Conservation (phyloP, 1,140 invertebrate species). For the Heterodera carotae region DNA sequence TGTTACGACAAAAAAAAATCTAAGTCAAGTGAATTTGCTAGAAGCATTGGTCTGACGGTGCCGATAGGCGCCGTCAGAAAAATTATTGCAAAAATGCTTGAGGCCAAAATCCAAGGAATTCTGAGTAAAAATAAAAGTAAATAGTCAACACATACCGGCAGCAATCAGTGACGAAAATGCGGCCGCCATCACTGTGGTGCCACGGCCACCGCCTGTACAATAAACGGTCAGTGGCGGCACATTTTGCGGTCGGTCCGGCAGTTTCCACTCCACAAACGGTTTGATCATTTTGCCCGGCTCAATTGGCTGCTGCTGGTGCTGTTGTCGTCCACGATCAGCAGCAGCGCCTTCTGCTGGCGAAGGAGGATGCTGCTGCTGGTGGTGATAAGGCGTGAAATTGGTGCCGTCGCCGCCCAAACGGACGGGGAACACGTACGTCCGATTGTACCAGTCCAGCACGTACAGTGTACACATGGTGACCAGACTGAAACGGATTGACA, state of each 20-base stretch:
- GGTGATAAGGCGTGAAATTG: conserved; percentile 6
- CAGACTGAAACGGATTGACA: conserved; percentile 30
- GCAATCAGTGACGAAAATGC: neutral
- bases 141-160: neutral
- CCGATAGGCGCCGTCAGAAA: too few relatives aligned
- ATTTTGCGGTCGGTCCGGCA: conserved; percentile 18
- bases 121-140: too few relatives aligned
- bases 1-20: too few relatives aligned
- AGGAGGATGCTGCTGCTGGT: conserved; percentile 8
- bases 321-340: conserved; percentile 11
- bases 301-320: conserved; percentile 14
- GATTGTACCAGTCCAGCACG: conserved; percentile 63
- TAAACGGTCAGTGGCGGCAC: conserved; percentile 20
- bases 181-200: neutral
- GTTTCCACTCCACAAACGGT: conserved; percentile 12
- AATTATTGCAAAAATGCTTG: too few relatives aligned
- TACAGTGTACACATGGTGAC: conserved; percentile 48
- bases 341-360: neutral
- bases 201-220: conserved; percentile 7
- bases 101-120: too few relatives aligned
- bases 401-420: neutral
- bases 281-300: conserved; percentile 20
- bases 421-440: conserved; percentile 52
- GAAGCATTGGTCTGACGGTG: too few relatives aligned
- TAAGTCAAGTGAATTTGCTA: too few relatives aligned